These are phyloP conservation scores for Brachionus asplanchnoidis DNA, from an alignment of 1,140 invertebrate species.

Conservation along the genomic window DNA sequence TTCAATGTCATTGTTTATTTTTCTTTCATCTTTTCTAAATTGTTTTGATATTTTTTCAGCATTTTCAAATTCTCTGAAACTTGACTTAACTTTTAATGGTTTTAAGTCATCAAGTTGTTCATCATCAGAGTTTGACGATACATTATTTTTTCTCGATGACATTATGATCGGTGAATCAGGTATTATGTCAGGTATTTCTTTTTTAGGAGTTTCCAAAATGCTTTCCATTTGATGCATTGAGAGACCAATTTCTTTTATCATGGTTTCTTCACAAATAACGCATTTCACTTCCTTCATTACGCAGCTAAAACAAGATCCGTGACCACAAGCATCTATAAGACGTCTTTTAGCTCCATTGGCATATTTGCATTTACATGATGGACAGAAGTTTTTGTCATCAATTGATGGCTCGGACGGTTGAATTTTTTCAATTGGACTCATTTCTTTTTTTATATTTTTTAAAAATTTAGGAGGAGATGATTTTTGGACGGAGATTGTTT, in stretches of 20 bases:
- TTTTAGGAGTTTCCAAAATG: not conserved
- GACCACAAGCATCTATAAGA: conserved; percentile 8
- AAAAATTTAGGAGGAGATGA: not conserved
- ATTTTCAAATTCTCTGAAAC: not conserved
- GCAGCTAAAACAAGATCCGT: conserved; percentile 14
- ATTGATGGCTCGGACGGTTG: not conserved
- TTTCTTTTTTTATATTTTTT: not conserved
- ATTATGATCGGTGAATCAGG: not conserved
- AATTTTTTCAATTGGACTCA: not conserved
- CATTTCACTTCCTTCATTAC: not conserved
- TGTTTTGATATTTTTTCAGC: not conserved
- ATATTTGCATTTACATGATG: not conserved
- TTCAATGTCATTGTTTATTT: not conserved
- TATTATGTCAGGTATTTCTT: not conserved
- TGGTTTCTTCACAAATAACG: not conserved
- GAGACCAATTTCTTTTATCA: not conserved
- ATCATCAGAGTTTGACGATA: not conserved
- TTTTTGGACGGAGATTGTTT: not conserved
- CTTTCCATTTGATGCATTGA: not conserved
- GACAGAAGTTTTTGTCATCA: not conserved
- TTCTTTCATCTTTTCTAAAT: not conserved
- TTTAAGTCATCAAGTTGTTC: not conserved
- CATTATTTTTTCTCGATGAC: not conserved
- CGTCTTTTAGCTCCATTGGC: not conserved
- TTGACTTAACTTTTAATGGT: not conserved